Percentiles rank a stretch among this genome's conserved stretches.
These are phyloP conservation scores for Achlya flavicornis DNA, from an alignment of 2,888 invertebrate species.

Conservation along the genomic window DNA sequence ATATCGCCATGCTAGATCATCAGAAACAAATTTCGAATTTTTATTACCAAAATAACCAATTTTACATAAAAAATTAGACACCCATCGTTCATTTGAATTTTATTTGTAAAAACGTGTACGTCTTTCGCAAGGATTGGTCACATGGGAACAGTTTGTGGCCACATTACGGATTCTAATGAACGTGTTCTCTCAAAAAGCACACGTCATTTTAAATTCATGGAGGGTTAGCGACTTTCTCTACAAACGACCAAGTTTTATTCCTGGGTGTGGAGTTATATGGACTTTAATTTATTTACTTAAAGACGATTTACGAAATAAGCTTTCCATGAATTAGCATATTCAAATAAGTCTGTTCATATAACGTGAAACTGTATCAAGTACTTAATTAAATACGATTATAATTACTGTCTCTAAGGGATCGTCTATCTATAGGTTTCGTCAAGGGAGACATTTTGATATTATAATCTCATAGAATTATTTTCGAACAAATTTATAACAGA, in stretches of 20 bases:
- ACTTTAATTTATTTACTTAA: neutral
- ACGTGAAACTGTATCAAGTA: too few species aligned
- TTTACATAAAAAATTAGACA: too few species aligned
- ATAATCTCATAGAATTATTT: too few species aligned
- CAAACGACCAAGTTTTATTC: constrained; percentile 7
- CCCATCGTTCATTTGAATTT: neutral
- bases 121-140: neutral
- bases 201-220: constrained; percentile 10
- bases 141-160: constrained; percentile 1
- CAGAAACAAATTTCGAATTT: too few species aligned
- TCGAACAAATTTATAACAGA: too few species aligned
- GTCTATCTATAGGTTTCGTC: too few species aligned
- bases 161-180: neutral
- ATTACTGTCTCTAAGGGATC: too few species aligned
- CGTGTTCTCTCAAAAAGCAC: neutral
- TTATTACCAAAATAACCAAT: too few species aligned
- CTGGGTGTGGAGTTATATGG: neutral
- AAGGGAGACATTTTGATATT: too few species aligned
- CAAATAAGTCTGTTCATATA: neutral
- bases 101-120: neutral
- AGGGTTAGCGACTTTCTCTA: neutral
- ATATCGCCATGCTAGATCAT: too few species aligned
- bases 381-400: too few species aligned
- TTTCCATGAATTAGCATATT: neutral
- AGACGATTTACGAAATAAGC: neutral